Base-by-base conservation (phyloP, 2,113 vertebrate genomes). In the Scomber scombrus region DNA sequence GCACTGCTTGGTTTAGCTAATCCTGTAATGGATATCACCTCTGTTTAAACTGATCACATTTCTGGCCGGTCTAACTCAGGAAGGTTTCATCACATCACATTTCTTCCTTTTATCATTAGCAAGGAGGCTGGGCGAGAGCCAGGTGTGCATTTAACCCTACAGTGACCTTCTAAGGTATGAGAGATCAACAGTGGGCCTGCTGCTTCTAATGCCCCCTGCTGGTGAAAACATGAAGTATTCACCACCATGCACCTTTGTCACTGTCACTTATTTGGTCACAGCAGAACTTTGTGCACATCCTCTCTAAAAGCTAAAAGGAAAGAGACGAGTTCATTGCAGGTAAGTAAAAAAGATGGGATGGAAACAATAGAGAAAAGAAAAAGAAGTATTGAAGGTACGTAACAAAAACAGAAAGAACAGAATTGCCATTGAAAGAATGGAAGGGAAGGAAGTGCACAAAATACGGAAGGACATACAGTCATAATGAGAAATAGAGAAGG, bases 1-100 rank as follows among this genome's bases (percentile, higher is more conserved):
- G 75, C 55, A 7, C 7, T 60, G 79, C 63, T 77, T 73, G 75
- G 47, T 76, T 85, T 80, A 66, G 72, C 51, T 74, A 62, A 80
- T 69, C 77, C 62, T 66, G 78, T 75, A 64, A 76, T 51, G 29
- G 78, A 81, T 86, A 64, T 75, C 61, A 70, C 50, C 64, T 78
- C 58, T 58, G 69, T 71, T 80, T 68, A 7, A 19, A 50, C 50
- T 46, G 51, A 45, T 84, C 71, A 64, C 15, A 19, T 78, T 81
- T 70, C 80, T 46, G 21, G 13, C 7, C 56, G 6, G 3, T 13
- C 8, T 49, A 2, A 10, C 45, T 23, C 63, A 21, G 47, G 29
- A 3, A 8, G 1, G n/a, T 26, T 67, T 55, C 46, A 71, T 62
- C 63, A 23, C 23, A 2, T 52, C 51, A 71, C 60, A 21, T 34